Evolutionary conservation across 2,797 vertebrate genomes (phyloP).

Genomic region (Florisuga fusca): DNA sequence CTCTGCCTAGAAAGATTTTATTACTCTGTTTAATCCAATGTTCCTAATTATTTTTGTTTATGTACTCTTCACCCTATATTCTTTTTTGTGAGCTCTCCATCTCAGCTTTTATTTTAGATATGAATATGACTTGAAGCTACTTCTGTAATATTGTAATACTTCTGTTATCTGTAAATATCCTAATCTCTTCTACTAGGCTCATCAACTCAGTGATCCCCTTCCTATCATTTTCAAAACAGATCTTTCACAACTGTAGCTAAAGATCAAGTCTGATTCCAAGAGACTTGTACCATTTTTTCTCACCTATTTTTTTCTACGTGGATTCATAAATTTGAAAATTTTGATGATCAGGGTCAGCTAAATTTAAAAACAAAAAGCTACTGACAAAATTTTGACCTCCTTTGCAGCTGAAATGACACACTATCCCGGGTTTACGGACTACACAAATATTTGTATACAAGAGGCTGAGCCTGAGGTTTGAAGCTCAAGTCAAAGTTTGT

Average conservation of each 20-base stretch:
- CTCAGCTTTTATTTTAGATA: constrained; percentile 24
- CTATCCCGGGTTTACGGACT: neutral
- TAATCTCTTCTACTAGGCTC: neutral
- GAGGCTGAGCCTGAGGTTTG: neutral
- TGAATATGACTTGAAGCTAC: neutral
- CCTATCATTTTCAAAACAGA: neutral
- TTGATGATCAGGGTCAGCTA: neutral
- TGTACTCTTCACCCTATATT: neutral
- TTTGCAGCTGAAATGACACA: neutral
- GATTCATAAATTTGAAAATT: neutral
- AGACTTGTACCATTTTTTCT: neutral
- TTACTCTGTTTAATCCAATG: neutral
- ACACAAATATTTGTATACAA: neutral
- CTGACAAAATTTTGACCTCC: neutral
- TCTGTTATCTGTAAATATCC: neutral
- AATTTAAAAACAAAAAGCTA: constrained; percentile 1
- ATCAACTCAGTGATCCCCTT: neutral
- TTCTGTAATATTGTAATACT: neutral
- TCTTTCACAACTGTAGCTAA: neutral
- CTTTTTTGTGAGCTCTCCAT: neutral
- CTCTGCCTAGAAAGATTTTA: neutral
- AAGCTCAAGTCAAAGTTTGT: neutral
- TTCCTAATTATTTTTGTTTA: neutral
- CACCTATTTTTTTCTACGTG: neutral
- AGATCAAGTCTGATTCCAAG: constrained; percentile 1